phyloP scores from a whole-genome alignment of 1,140 invertebrate species.

The Orchestia grillus region DNA sequence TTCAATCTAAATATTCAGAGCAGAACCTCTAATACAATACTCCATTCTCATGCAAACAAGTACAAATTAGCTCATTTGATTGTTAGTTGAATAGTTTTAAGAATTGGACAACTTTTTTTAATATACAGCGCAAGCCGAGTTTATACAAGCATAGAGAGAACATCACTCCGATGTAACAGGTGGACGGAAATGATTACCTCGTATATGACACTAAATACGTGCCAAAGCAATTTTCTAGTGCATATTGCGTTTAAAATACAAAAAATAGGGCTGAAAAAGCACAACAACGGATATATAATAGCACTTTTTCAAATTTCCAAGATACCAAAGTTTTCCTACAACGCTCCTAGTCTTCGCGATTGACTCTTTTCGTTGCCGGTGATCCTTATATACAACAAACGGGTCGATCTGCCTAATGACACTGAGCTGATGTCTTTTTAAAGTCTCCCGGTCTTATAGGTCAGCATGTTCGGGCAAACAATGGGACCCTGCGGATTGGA shows the following conservation, averaged over 20 bases:
- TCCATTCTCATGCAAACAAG: neutral
- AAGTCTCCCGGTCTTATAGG: neutral
- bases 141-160: neutral
- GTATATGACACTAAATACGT: too few relatives aligned
- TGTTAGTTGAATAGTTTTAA: neutral
- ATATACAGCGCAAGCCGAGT: neutral
- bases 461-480: neutral
- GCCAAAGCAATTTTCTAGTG: too few relatives aligned
- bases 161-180: neutral
- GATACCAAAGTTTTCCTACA: neutral
- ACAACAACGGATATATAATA: neutral
- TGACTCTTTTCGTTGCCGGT: neutral
- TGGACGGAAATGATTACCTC: neutral
- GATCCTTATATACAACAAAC: neutral
- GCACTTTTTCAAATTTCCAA: neutral
- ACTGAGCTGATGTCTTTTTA: neutral
- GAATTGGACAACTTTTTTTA: neutral
- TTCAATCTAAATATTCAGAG: neutral
- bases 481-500: neutral
- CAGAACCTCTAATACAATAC: neutral
- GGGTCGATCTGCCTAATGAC: constrained; percentile 5
- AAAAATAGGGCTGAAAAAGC: neutral
- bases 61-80: neutral
- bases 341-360: neutral
- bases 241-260: neutral